A percentile compares a stretch with the other conserved stretches of the same genome.
Conservation (phyloP, 2,888 invertebrate genomes). For the Pedicia rivosa region DNA sequence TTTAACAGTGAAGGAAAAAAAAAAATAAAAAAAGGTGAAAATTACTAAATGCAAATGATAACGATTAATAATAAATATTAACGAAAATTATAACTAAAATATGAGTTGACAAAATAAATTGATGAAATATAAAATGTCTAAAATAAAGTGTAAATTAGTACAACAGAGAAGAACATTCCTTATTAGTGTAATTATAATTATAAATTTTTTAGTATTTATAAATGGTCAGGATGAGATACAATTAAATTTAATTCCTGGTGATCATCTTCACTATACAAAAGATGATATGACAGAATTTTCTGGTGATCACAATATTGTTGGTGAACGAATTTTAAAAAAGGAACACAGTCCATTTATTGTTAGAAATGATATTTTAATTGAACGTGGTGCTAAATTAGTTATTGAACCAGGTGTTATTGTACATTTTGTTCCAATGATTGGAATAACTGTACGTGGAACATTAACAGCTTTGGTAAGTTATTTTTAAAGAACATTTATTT, state of each 20-base stretch:
- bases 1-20: too few species aligned
- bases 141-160: constrained; percentile 5
- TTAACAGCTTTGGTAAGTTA: constrained; percentile 80
- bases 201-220: too few species aligned
- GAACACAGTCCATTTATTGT: constrained; percentile 57
- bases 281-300: constrained; percentile 20
- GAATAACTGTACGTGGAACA: constrained; percentile 82
- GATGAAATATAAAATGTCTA: constrained; percentile 1
- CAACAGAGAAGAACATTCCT: too few species aligned
- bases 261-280: neutral
- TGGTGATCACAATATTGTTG: constrained; percentile 23
- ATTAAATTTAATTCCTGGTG: too few species aligned
- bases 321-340: constrained; percentile 23
- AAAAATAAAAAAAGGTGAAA: too few species aligned
- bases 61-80: too few species aligned
- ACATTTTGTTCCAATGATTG: constrained; percentile 80
- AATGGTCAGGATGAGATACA: too few species aligned
- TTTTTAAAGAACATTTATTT: too few species aligned
- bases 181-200: too few species aligned
- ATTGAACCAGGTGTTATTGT: constrained; percentile 85
- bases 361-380: constrained; percentile 64
- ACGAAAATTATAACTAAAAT: neutral
- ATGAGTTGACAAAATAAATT: constrained; percentile 1
- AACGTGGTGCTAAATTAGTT: constrained; percentile 59
- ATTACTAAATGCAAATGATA: too few species aligned